Evolutionary conservation across 2,888 invertebrate species (phyloP).

Genomic region (Noctua janthe): DNA sequence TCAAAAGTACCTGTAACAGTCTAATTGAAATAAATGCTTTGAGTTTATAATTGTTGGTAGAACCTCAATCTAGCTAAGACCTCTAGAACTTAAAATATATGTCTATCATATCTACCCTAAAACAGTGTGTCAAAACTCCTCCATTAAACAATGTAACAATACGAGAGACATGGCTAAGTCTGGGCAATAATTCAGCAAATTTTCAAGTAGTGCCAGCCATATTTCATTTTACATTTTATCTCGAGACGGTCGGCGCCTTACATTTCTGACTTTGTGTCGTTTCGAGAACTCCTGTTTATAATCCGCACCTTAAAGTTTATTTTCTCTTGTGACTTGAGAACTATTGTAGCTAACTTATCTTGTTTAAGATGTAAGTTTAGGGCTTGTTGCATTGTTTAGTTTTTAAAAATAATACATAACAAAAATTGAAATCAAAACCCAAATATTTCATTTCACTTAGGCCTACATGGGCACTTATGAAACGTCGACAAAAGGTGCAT

Average conservation of each 20-base stretch:
- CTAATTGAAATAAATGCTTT: too few relatives aligned
- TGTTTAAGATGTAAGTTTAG: conserved; percentile 28
- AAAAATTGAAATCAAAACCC: background rate
- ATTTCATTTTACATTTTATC: conserved; percentile 86
- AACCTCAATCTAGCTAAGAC: background rate
- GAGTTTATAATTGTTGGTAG: background rate
- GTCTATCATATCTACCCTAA: conserved; percentile 2
- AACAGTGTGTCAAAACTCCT: conserved; percentile 16
- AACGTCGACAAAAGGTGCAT: too few relatives aligned
- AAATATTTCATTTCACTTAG: too few relatives aligned
- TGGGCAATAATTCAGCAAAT: conserved; percentile 81
- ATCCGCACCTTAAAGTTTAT: conserved; percentile 56
- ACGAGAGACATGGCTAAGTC: conserved; percentile 75
- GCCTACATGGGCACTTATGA: too few relatives aligned
- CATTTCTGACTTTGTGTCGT: conserved; percentile 81
- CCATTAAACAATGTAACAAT: conserved; percentile 73
- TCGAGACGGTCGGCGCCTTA: conserved; percentile 83
- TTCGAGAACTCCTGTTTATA: conserved; percentile 52
- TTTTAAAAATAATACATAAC: background rate
- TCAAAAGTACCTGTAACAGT: too few relatives aligned
- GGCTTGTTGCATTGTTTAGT: background rate
- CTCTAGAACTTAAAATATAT: background rate
- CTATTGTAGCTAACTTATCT: conserved; percentile 30
- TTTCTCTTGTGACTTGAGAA: conserved; percentile 33
- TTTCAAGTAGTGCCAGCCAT: conserved; percentile 76